Conservation (phyloP, 1,140 invertebrate species). For the Pachyrhynchus sulphureomaculatus region DNA sequence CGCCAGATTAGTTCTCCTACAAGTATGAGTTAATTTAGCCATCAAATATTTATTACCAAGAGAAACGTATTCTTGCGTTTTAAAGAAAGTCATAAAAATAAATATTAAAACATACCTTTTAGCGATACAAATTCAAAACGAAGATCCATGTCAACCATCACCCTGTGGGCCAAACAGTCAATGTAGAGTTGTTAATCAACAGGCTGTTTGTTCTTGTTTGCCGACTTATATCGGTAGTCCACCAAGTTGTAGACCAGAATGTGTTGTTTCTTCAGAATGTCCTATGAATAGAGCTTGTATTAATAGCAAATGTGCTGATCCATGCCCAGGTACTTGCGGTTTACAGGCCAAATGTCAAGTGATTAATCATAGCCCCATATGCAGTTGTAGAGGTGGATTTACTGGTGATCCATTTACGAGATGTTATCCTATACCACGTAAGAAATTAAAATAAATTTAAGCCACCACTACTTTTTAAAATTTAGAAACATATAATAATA, state of each 20-base stretch:
- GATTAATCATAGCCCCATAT: slow-evolving; percentile 69
- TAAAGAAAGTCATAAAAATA: neutral
- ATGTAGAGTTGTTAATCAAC: slow-evolving; percentile 57
- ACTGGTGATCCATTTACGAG: slow-evolving; percentile 67
- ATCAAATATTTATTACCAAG: too few relatives aligned
- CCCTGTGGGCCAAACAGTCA: slow-evolving; percentile 68
- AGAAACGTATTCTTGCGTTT: too few relatives aligned
- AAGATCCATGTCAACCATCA: slow-evolving; percentile 61
- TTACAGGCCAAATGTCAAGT: slow-evolving; percentile 62
- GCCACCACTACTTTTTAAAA: neutral
- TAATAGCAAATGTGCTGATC: slow-evolving; percentile 63
- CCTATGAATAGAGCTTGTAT: slow-evolving; percentile 61
- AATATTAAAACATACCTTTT: slow-evolving; percentile 43
- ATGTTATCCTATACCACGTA: slow-evolving; percentile 60
- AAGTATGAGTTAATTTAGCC: too few relatives aligned
- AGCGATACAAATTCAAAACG: slow-evolving; percentile 53
- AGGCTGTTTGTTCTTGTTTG: slow-evolving; percentile 66
- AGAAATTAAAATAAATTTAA: slow-evolving; percentile 38
- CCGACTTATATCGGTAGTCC: slow-evolving; percentile 61
- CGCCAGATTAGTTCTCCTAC: too few relatives aligned
- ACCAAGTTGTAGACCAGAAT: slow-evolving; percentile 63
- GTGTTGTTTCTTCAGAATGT: slow-evolving; percentile 64
- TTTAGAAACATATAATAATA: too few relatives aligned
- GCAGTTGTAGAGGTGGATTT: slow-evolving; percentile 62
- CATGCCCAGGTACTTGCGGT: slow-evolving; percentile 64